These are phyloP conservation scores for Molanna angustata DNA, from an alignment of 2,888 invertebrate species.

Conservation along the genomic window DNA sequence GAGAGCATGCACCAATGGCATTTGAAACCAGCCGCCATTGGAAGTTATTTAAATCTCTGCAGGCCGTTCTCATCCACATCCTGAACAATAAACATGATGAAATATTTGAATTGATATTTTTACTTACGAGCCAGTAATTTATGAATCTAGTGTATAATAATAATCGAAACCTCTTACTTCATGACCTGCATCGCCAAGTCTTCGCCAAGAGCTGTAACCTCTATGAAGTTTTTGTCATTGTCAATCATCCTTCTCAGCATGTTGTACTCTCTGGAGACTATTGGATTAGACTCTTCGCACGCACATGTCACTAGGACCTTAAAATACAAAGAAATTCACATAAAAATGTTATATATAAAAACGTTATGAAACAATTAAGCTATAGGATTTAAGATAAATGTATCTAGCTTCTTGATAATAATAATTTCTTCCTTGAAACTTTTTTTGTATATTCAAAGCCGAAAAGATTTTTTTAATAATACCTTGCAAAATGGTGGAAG, in stretches of 20 bases:
- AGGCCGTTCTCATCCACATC: slow-evolving; percentile 90
- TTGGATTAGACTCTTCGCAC: slow-evolving; percentile 80
- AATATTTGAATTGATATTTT: too few species aligned
- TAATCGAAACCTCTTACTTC: slow-evolving; percentile 50
- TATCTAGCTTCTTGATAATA: too few species aligned
- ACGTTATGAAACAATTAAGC: neutral
- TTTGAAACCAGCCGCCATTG: slow-evolving; percentile 95
- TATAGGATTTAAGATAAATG: too few species aligned
- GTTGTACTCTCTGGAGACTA: slow-evolving; percentile 84
- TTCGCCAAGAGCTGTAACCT: slow-evolving; percentile 87
- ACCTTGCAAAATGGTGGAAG: slow-evolving; percentile 88
- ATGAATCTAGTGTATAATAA: too few species aligned
- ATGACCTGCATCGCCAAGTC: slow-evolving; percentile 92
- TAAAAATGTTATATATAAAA: neutral
- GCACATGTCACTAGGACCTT: slow-evolving; percentile 90
- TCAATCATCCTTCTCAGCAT: slow-evolving; percentile 85
- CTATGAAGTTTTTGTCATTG: slow-evolving; percentile 82
- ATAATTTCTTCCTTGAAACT: too few species aligned
- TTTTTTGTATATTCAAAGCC: too few species aligned
- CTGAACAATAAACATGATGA: too few species aligned
- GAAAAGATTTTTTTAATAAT: too few species aligned
- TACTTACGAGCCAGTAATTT: too few species aligned
- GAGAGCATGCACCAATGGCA: slow-evolving; percentile 87
- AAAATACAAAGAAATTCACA: slow-evolving; percentile 34
- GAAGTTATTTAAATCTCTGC: slow-evolving; percentile 84